These are phyloP conservation scores for Loris lydekkerianus DNA, from an alignment of 2,797 vertebrate genomes.

Conservation along the genomic window DNA sequence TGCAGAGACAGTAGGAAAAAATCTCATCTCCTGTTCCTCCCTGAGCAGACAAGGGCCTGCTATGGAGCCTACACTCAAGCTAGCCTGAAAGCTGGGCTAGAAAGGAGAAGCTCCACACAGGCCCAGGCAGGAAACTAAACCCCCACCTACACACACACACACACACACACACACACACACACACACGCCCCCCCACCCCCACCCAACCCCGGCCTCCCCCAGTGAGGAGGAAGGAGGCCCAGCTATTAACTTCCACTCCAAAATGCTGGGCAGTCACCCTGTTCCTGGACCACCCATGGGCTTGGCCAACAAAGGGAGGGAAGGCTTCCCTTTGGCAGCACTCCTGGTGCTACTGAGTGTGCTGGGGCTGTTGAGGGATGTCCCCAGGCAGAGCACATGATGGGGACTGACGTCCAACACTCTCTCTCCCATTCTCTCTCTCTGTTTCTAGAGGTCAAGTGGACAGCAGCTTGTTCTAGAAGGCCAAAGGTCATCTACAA, in stretches of 20 bases:
- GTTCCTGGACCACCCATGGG: neutral
- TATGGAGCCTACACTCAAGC: neutral
- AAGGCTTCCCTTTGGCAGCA: neutral
- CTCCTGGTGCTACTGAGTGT: neutral
- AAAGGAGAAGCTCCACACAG: constrained; percentile 56
- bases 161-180: too few relatives aligned
- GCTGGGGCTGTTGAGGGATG: neutral
- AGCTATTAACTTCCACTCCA: constrained; percentile 40
- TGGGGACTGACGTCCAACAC: neutral
- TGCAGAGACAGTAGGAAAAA: neutral
- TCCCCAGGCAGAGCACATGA: neutral
- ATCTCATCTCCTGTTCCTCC: neutral
- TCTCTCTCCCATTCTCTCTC: neutral
- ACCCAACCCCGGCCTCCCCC: too few relatives aligned
- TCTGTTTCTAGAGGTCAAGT: constrained; percentile 16
- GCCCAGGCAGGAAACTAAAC: constrained; percentile 32
- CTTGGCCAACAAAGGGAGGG: neutral
- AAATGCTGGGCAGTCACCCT: neutral
- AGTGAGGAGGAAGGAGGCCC: neutral
- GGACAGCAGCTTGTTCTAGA: neutral
- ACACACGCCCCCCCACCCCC: too few relatives aligned
- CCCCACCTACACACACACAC: neutral
- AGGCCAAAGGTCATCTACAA: neutral
- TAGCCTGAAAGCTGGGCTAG: neutral
- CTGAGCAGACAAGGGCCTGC: neutral